Conservation (phyloP, 2,888 invertebrate species). For the Apodemia hepburni region DNA sequence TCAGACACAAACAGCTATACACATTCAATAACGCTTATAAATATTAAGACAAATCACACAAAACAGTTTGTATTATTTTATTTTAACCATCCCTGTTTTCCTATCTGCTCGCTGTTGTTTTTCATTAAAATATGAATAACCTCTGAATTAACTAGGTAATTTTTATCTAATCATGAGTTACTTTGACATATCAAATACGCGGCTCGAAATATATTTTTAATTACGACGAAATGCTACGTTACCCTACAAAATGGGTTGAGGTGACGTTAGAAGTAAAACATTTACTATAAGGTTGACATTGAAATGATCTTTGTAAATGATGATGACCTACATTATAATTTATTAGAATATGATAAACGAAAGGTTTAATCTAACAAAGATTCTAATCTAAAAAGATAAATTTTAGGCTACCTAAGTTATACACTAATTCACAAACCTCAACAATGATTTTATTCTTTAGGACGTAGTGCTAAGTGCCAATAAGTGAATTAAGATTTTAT, state of each 20-base stretch:
- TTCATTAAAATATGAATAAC: slow-evolving; percentile 60
- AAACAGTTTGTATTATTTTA: slow-evolving; percentile 66
- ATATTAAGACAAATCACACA: slow-evolving; percentile 72
- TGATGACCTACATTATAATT: slow-evolving; percentile 44
- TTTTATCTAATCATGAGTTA: slow-evolving; percentile 74
- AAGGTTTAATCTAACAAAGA: slow-evolving; percentile 39
- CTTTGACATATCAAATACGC: slow-evolving; percentile 80
- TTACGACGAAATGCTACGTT: slow-evolving; percentile 63
- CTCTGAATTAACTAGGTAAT: slow-evolving; percentile 71
- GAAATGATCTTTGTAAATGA: slow-evolving; percentile 44
- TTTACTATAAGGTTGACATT: slow-evolving; percentile 39
- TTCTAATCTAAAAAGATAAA: slow-evolving; percentile 61
- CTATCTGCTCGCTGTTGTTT: slow-evolving; percentile 73
- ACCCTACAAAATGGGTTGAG: slow-evolving; percentile 71
- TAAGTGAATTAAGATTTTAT: slow-evolving; percentile 67
- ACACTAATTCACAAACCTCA: slow-evolving; percentile 67
- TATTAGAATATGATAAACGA: slow-evolving; percentile 38
- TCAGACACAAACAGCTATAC: slow-evolving; percentile 66
- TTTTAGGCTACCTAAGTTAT: slow-evolving; percentile 55
- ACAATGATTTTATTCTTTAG: slow-evolving; percentile 62
- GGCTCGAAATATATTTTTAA: slow-evolving; percentile 74
- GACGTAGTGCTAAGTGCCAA: slow-evolving; percentile 64
- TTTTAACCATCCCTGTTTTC: slow-evolving; percentile 78
- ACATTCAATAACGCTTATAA: slow-evolving; percentile 75
- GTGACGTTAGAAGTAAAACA: slow-evolving; percentile 50